Evolutionary conservation across 2,113 vertebrate genomes (phyloP).

Genomic region (Hippocampus mohnikei): DNA sequence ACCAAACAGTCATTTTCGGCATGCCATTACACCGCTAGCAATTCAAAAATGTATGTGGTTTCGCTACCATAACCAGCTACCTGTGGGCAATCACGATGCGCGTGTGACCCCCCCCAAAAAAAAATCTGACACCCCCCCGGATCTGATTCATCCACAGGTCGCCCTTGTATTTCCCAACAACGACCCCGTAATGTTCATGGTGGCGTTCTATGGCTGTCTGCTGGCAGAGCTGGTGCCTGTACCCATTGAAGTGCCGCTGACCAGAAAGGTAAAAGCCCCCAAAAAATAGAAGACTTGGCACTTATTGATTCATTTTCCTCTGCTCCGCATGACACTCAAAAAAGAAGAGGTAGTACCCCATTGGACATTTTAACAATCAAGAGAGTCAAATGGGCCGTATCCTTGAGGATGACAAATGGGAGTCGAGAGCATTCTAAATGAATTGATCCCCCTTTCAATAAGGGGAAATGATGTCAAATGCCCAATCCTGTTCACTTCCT

Average conservation of each 20-base stretch:
- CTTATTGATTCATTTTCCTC: background rate
- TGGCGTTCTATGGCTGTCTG: slow-evolving; percentile 94
- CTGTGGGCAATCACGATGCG: background rate
- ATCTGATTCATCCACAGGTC: slow-evolving; percentile 70
- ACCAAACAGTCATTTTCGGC: background rate
- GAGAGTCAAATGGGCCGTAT: background rate
- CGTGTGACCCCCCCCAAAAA: background rate
- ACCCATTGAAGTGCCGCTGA: slow-evolving; percentile 93
- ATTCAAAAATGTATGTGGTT: background rate
- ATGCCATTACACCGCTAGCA: background rate
- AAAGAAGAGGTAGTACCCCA: background rate
- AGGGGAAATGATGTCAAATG: no score
- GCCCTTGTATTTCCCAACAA: slow-evolving; percentile 95
- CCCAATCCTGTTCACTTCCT: background rate
- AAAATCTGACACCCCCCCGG: background rate
- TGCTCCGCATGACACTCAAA: background rate
- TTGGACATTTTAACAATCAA: no score
- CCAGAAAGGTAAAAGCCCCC: slow-evolving; percentile 81
- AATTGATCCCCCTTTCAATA: background rate
- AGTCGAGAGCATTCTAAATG: background rate
- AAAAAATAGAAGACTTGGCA: background rate
- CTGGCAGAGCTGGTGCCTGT: slow-evolving; percentile 92
- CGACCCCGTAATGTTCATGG: slow-evolving; percentile 95
- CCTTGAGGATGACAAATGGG: background rate
- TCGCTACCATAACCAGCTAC: background rate